Base-by-base conservation (phyloP, 2,113 vertebrate genomes). In the Cynoglossus semilaevis region DNA sequence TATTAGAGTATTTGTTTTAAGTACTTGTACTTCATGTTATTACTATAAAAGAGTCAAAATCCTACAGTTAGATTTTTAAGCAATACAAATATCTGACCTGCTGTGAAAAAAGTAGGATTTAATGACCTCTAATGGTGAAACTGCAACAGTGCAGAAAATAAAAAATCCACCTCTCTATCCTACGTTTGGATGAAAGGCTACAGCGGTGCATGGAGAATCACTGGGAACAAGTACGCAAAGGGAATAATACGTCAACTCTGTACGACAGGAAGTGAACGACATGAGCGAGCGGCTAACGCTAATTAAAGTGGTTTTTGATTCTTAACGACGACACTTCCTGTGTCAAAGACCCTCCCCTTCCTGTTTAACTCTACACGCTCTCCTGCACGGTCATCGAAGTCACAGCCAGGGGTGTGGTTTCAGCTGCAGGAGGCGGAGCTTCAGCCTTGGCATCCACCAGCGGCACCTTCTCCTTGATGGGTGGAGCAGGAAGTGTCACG, bases 401-500 rank as follows among this genome's bases (percentile, higher is more conserved):
- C 12, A 79, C 64, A 11, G 82, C 69, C 6, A 78, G 76, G 1
- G 77, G 84, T 1, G 61, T 55, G 35, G 40, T 61, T 18, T 86
- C 83, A 17, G 72, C 22, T 1, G 48, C 29, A 0, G 61, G 1
- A 0, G 67, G 16, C 1, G 63, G 53, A 8, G 63, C 52, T 1
- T 43, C 56, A 1, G 42, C 36, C 16, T 11, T 16, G 5, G 72
- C 64, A 55, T 91, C 88, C 61, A 91, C 74, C 63, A 88, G 48
- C 0, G 91, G 77, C 16, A 83, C 80, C 40, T 95, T 96, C 80
- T 92, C 90, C 0, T 89, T 66, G 1, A 58, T 2, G 0, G 69
- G 81, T 0, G 87, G 80, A 34, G 70, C 16, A 0, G 72, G 72
- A 0, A 40, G 70, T 0, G 56, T 51, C 7, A 22, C 54, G 18